Base-by-base conservation (phyloP, 2,113 vertebrate genomes). In the Ciconia boyciana region DNA sequence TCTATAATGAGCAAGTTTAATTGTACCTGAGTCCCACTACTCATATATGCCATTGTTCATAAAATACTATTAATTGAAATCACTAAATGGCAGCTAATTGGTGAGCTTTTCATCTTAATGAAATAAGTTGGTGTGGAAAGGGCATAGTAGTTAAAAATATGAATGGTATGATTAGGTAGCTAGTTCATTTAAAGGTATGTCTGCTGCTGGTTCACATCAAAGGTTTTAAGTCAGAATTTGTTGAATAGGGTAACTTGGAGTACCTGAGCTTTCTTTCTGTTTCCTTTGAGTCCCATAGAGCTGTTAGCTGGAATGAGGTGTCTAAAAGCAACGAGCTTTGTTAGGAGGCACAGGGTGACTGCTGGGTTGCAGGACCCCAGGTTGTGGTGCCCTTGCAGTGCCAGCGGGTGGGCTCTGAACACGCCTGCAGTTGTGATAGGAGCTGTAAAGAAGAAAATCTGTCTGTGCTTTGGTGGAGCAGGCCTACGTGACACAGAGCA, bases 401-500 rank as follows among this genome's bases (percentile, higher is more conserved):
- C n/a, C 7, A 4, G 9, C 0, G 3, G 6, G 21, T 13, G 39
- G 49, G n/a, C 64, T 77, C 22, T 0, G 2, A 34, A 12, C 28
- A 7, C 0, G 0, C 19, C 22, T 16, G 20, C 18, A 0, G 17
- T 6, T 58, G 57, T 14, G 51, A 4, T 3, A 20, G 66, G 61
- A 60, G 28, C 6, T 11, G 46, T 5, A 6, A 11, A 28, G 66
- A 32, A 24, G 51, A 31, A 43, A 54, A 49, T 26, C 17, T 16
- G 15, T 31, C 48, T 19, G 5, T n/a, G 64, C 36, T 71, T 57
- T 81, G 54, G 34, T 58, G 44, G 49, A 74, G 31, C 54, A 44
- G 24, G 32, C 21, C 43, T 52, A 10, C 1, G 11, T 55, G 64
- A 54, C 11, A 17, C 20, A 49, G 26, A 83, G 55, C 49, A 74